Evolutionary conservation across 2,113 vertebrate genomes (phyloP), one percentile per base, ranked within the genome.

Genomic region (Myocastor coypus): DNA sequence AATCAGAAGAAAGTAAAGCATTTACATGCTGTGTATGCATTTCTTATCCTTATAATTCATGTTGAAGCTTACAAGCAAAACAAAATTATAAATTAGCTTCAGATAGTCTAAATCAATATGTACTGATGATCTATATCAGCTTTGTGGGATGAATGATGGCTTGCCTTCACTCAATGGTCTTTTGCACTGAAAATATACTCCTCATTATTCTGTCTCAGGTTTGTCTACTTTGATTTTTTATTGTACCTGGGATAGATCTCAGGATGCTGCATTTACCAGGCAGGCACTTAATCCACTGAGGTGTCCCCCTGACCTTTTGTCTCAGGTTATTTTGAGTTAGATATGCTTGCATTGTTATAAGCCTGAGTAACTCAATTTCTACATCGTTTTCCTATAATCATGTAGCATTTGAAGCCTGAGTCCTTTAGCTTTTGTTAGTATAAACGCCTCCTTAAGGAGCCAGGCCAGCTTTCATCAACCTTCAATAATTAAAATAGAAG

Each of bases 1-100:
- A 80, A 40, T 66, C 84, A 83, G 59, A 91, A 94, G 19, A 40
- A 91, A 82, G 75, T 16, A 90, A 92, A 61, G 83, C 0, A 17
- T 78, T 88, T 78, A 63, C 34, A n/a, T 4, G 34, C 30, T 52
- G 46, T 30, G 11, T n/a, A 55, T 13, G 52, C 5, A 55, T 90
- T 94, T 97, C 61, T 88, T 96, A 75, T 55, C 9, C 32, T 73
- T 61, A 32, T 55, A 75, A 69, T 89, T 81, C 34, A 34, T 61
- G 66, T 17, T n/a, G 7, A 37, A 40, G 26, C n/a, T 52, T 24
- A 46, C 13, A 84, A 64, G 57, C 42, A 90, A 95, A 92, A 83
- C 63, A 83, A 89, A 78, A 80, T 87, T 30, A 57, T 46, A 86
- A 91, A 52, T 81, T 57, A 75, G 71, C 32, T 37, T 82, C 19